Percentiles rank a stretch among this genome's conserved stretches.
These are phyloP conservation scores for Heliconius sara DNA, from an alignment of 2,888 invertebrate species.

Conservation along the genomic window DNA sequence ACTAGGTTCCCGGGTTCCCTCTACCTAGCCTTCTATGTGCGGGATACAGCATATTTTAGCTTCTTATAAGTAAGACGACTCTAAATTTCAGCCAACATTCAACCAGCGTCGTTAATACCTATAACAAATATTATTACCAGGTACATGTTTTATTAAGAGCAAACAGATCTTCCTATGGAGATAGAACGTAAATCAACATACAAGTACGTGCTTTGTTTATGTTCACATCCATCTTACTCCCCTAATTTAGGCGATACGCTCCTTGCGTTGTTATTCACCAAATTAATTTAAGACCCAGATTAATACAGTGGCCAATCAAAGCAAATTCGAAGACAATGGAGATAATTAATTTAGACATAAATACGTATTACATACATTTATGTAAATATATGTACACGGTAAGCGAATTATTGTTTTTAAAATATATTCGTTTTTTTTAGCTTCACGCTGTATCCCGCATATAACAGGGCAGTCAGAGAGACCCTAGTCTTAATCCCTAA, in stretches of 20 bases:
- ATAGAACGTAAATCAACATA: slow-evolving; percentile 24
- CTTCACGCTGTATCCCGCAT: too few species aligned
- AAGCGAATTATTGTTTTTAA: background rate
- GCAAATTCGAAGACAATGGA: slow-evolving; percentile 26
- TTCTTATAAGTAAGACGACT: too few species aligned
- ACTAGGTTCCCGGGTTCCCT: too few species aligned
- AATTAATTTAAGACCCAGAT: slow-evolving; percentile 43
- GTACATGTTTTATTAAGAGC: slow-evolving; percentile 12
- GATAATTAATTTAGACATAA: slow-evolving; percentile 25
- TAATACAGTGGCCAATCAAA: slow-evolving; percentile 39
- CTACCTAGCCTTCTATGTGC: too few species aligned
- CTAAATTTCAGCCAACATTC: background rate
- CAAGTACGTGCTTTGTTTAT: slow-evolving; percentile 30
- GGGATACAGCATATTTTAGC: too few species aligned
- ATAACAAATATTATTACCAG: background rate
- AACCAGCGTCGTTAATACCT: background rate
- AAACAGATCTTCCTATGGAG: slow-evolving; percentile 1
- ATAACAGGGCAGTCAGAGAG: too few species aligned
- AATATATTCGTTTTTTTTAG: background rate
- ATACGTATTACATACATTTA: background rate
- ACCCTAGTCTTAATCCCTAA: too few species aligned
- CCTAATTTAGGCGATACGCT: slow-evolving; percentile 31
- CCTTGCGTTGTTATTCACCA: slow-evolving; percentile 38
- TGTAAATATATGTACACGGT: background rate
- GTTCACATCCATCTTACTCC: slow-evolving; percentile 22